phyloP scores from a whole-genome alignment of 2,797 vertebrate genomes.

The Pygocentrus nattereri region DNA sequence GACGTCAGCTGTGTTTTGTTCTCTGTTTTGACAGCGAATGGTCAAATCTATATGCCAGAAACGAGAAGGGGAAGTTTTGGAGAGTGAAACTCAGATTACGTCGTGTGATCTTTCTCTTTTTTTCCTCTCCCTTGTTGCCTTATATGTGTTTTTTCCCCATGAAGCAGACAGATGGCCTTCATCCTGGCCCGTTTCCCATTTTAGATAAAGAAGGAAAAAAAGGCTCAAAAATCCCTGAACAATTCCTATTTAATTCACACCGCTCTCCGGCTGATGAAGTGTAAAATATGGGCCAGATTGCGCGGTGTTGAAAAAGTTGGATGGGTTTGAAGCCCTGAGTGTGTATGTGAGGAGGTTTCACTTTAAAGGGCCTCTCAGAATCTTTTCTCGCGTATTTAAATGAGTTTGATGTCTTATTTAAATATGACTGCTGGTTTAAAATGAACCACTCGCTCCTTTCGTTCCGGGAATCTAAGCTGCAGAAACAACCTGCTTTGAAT shows the following conservation, averaged over 20 bases:
- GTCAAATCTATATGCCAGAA: neutral
- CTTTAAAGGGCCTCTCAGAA: too few relatives aligned
- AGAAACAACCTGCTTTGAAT: too few relatives aligned
- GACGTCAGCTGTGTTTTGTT: neutral
- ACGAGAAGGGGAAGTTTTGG: neutral
- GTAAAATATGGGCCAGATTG: too few relatives aligned
- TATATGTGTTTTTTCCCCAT: neutral
- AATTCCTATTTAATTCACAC: neutral
- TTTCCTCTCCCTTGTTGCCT: neutral
- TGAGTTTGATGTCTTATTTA: too few relatives aligned
- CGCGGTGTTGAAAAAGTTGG: too few relatives aligned
- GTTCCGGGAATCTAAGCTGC: too few relatives aligned
- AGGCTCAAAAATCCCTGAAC: neutral
- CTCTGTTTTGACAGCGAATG: neutral
- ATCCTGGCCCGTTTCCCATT: neutral
- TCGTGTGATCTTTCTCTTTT: neutral
- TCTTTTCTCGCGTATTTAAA: too few relatives aligned
- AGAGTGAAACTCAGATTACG: neutral
- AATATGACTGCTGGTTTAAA: too few relatives aligned
- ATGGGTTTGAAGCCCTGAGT: neutral
- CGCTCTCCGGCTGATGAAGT: neutral
- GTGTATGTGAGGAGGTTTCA: too few relatives aligned
- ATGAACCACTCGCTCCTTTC: too few relatives aligned
- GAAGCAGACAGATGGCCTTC: neutral
- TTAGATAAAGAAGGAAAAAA: neutral